Evolutionary conservation across 2,797 vertebrate genomes (phyloP).

Genomic region (Gymnocypris eckloni): DNA sequence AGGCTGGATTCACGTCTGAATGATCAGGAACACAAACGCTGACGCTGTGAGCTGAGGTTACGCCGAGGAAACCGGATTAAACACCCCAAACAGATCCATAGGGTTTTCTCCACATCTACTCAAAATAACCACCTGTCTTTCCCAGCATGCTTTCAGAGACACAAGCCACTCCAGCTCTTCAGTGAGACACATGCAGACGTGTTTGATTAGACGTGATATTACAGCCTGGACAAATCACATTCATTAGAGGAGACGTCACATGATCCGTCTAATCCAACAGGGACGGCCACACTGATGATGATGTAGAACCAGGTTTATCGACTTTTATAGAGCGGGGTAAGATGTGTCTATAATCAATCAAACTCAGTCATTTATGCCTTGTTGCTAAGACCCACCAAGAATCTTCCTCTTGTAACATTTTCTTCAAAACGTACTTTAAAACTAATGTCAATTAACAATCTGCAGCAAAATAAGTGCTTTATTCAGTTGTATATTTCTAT

Average conservation of each 20-base stretch:
- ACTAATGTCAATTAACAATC: neutral
- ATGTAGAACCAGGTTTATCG: neutral
- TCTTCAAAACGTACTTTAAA: no score
- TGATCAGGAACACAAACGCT: neutral
- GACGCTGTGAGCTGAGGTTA: slow-evolving; percentile 14
- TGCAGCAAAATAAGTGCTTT: neutral
- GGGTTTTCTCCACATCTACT: neutral
- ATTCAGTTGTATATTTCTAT: neutral
- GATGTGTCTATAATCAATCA: neutral
- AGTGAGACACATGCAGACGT: slow-evolving; percentile 35
- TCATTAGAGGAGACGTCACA: slow-evolving; percentile 14
- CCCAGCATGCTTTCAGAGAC: slow-evolving; percentile 34
- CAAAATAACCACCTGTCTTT: neutral
- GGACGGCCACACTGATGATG: neutral
- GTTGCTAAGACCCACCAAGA: neutral
- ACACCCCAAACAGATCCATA: neutral
- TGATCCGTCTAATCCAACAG: neutral
- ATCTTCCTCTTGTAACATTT: no score
- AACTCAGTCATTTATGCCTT: neutral
- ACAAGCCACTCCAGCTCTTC: slow-evolving; percentile 29
- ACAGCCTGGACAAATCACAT: slow-evolving; percentile 34
- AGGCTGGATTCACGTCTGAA: neutral
- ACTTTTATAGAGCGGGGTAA: neutral
- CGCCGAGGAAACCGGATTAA: slow-evolving; percentile 34
- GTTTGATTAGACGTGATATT: slow-evolving; percentile 47